Base-by-base conservation (phyloP, 2,113 vertebrate genomes). In the Verasper variegatus region DNA sequence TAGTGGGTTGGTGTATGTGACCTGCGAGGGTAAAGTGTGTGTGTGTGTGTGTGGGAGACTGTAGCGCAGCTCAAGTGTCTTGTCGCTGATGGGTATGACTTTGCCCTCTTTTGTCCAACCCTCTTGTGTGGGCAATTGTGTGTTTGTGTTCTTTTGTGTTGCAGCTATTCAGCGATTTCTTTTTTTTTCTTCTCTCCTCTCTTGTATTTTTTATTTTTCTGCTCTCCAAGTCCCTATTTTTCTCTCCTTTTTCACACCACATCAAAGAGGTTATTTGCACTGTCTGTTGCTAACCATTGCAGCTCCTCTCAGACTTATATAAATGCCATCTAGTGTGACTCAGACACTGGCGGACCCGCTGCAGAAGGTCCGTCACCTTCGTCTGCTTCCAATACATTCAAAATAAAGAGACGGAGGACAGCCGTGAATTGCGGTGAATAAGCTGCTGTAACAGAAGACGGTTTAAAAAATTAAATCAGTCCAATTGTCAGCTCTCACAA, bases 11-110 rank as follows among this genome's bases (percentile, higher is more conserved):
- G 74, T 83, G 86, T 78, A 8, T 69, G 68, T 76, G 83, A 83
- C 71, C 75, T 45, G 65, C 37, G 13, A 17, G 54, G 13, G 47
- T 79, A 56, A 71, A 78, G 76, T 64, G 35, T 75, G 20, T 11
- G 70, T 84, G 60, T 76, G 83, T 81, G 60, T 76, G 83, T 81
- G 88, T 89, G 82, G 83, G 88, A 78, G 85, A 68, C 57, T 74
- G 74, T 8, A 78, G 82, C 68, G 10, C 74, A 67, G 52, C 84
- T 88, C 77, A 61, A 89, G 91, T 86, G 74, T 80, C 68, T 76
- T 42, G 78, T 76, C 31, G 20, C 70, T 83, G 78, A 76, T 72
- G 69, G 68, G 65, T 62, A 67, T 68, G 76, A 77, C 71, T 84
- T 82, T 85, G 45, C 61, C 84, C 90, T 88, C 64, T 82, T 71